Percentiles rank a stretch among this genome's conserved stretches.
phyloP scores from a whole-genome alignment of 2,113 vertebrate species.

The Ranitomeya variabilis region DNA sequence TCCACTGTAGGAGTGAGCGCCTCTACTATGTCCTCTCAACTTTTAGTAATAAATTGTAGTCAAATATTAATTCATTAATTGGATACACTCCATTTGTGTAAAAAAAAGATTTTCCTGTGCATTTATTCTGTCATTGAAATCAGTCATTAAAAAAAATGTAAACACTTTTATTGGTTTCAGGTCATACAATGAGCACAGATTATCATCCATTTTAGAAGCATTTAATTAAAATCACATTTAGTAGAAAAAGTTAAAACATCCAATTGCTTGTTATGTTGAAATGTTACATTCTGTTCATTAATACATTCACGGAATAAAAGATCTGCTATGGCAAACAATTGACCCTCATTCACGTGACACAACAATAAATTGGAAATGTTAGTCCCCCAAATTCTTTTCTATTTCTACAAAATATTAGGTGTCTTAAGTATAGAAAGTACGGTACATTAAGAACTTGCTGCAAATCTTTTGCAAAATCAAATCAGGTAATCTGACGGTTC shows the following conservation, averaged over 20 bases:
- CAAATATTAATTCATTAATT: no score
- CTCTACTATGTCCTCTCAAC: no score
- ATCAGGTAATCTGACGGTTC: not conserved
- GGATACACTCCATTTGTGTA: no score
- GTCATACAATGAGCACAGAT: slow-evolving; percentile 4
- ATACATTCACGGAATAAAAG: slow-evolving; percentile 26
- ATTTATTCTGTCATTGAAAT: not conserved
- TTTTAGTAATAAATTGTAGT: no score
- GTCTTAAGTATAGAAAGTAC: not conserved
- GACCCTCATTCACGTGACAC: not conserved
- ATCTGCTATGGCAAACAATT: not conserved
- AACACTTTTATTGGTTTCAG: slow-evolving; percentile 3
- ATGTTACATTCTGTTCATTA: slow-evolving; percentile 17
- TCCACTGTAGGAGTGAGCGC: no score
- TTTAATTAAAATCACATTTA: not conserved
- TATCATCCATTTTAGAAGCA: slow-evolving; percentile 24
- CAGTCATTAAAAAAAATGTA: not conserved
- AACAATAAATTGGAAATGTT: not conserved
- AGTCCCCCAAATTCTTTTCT: not conserved
- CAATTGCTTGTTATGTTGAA: not conserved
- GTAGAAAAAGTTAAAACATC: slow-evolving; percentile 19
- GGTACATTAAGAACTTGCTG: not conserved
- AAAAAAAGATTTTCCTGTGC: not conserved
- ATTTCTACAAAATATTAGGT: not conserved
- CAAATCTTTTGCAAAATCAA: not conserved